These are phyloP conservation scores for Halichondria panicea DNA, from an alignment of 37 sponge, comb jelly and placozoan genomes.

Conservation along the genomic window DNA sequence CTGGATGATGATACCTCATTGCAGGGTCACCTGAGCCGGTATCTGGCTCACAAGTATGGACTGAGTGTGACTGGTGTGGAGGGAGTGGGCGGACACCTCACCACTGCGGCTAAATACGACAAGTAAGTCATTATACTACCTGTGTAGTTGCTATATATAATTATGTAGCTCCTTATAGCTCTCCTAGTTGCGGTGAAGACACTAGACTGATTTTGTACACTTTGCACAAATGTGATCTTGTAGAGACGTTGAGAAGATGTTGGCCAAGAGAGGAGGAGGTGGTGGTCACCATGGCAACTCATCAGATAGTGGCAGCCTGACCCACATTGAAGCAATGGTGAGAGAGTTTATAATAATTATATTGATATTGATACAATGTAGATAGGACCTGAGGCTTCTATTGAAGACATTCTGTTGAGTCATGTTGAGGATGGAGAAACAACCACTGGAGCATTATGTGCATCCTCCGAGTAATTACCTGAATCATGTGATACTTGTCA, in stretches of 20 bases:
- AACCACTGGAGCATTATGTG: background rate
- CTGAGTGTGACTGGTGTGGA: slow-evolving; percentile 71
- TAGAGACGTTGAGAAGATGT: slow-evolving; percentile 20
- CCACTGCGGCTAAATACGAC: slow-evolving; percentile 59
- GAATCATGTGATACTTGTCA: no score
- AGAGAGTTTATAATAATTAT: background rate
- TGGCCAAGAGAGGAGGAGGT: slow-evolving; percentile 4
- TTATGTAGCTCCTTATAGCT: no score
- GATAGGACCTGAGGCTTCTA: slow-evolving; percentile 5
- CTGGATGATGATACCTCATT: background rate
- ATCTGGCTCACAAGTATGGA: slow-evolving; percentile 59
- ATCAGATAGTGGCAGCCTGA: slow-evolving; percentile 8
- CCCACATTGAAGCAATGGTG: slow-evolving; percentile 20
- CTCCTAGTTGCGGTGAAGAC: no score
- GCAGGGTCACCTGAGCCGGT: slow-evolving; percentile 76
- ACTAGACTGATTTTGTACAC: no score
- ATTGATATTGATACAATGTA: background rate
- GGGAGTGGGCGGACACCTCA: slow-evolving; percentile 56
- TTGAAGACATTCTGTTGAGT: background rate
- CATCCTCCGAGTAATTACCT: no score
- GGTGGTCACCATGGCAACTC: background rate
- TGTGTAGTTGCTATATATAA: no score
- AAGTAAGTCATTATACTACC: no score
- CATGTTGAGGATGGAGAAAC: background rate
- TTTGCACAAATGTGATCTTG: background rate